Conservation (phyloP, 2,888 invertebrate species). For the Machimus atricapillus region DNA sequence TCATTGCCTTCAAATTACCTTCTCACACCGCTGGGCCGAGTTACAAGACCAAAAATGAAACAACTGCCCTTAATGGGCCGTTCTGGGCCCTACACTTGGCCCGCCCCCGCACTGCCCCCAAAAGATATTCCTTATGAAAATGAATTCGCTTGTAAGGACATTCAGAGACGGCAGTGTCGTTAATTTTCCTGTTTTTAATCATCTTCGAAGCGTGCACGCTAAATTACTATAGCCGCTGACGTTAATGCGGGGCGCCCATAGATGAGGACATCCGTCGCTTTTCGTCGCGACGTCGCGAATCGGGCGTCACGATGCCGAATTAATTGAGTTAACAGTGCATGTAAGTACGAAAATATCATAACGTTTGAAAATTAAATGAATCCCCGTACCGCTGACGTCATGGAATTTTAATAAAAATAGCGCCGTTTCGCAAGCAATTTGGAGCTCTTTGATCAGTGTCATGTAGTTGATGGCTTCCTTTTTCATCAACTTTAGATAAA, state of each 20-base stretch:
- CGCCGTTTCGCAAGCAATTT: background rate
- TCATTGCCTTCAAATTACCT: conserved; percentile 47
- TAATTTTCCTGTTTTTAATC: conserved; percentile 37
- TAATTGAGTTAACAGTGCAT: conserved; percentile 34
- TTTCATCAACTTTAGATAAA: conserved; percentile 8
- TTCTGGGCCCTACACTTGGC: background rate
- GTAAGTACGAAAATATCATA: background rate
- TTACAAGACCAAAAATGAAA: conserved; percentile 33
- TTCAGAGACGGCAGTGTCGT: conserved; percentile 30
- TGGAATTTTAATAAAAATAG: conserved; percentile 4
- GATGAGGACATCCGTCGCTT: background rate
- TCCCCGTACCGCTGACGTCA: background rate
- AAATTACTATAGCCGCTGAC: conserved; percentile 17
- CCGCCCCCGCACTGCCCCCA: background rate
- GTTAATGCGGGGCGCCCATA: background rate
- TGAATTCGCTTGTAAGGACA: conserved; percentile 27
- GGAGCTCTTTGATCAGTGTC: conserved; percentile 2
- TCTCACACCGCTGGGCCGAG: background rate
- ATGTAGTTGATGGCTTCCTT: background rate
- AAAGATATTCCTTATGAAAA: conserved; percentile 19
- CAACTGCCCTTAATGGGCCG: conserved; percentile 29
- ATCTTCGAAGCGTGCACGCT: conserved; percentile 9
- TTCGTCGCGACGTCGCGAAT: background rate
- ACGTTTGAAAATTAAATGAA: background rate
- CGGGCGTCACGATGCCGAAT: background rate